Evolutionary conservation across 2,888 invertebrate species (phyloP).

Genomic region (Timema podura): DNA sequence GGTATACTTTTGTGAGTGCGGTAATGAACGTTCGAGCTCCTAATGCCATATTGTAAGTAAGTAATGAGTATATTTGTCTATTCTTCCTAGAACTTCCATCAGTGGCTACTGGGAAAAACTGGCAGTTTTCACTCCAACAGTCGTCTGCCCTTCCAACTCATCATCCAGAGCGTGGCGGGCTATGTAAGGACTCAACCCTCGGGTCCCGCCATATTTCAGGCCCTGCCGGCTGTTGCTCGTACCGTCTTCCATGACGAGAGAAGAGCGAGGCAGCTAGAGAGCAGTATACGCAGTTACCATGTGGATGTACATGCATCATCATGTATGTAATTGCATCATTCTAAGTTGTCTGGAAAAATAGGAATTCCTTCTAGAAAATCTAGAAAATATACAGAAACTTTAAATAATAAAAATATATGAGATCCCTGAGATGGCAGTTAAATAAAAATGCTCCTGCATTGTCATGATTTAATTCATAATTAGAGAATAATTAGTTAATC

Average conservation of each 20-base stretch:
- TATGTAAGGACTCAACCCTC: constrained; percentile 21
- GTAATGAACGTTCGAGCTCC: no score
- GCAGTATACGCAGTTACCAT: constrained; percentile 26
- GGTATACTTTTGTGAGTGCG: no score
- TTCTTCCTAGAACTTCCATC: constrained; percentile 20
- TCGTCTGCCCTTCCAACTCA: constrained; percentile 15
- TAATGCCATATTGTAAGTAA: no score
- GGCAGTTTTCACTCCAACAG: constrained; percentile 8
- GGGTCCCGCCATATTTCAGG: constrained; percentile 15
- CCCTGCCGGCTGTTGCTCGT: constrained; percentile 21
- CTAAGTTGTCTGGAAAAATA: neutral
- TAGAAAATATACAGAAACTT: neutral
- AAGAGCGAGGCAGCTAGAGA: constrained; percentile 19
- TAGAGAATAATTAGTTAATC: no score
- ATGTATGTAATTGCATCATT: no score
- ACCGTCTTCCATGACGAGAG: constrained; percentile 23
- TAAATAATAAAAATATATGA: neutral
- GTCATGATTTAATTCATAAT: no score
- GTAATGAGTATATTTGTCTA: neutral
- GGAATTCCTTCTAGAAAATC: no score
- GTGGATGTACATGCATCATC: neutral
- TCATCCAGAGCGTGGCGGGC: constrained; percentile 22
- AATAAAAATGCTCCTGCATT: no score
- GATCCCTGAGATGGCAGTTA: no score
- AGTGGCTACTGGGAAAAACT: neutral